These are phyloP conservation scores for Sceloporus tristichus DNA, from an alignment of 2,113 vertebrate species.

Conservation along the genomic window DNA sequence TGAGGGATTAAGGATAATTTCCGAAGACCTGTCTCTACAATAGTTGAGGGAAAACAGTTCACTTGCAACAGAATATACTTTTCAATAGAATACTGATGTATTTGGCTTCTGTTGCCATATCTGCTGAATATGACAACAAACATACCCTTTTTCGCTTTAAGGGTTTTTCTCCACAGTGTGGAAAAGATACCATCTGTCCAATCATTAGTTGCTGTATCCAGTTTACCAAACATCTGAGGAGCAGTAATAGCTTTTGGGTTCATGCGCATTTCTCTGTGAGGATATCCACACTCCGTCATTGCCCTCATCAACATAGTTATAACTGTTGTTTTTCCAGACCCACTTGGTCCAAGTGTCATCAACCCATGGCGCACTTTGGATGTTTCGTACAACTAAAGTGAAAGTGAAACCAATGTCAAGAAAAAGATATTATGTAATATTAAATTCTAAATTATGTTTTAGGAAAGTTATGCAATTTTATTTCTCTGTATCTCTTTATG, in stretches of 20 bases:
- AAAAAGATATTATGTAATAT: background rate
- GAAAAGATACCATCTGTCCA: conserved; percentile 87
- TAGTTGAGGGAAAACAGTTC: background rate
- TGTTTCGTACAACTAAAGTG: conserved; percentile 79
- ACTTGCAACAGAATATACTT: background rate
- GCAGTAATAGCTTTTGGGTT: conserved; percentile 85
- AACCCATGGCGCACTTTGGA: conserved; percentile 81
- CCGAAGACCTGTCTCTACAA: too few species aligned
- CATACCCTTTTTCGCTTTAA: conserved; percentile 82
- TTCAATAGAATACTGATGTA: background rate
- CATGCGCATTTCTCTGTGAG: conserved; percentile 83
- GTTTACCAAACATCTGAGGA: conserved; percentile 82
- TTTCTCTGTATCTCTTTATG: background rate
- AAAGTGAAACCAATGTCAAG: too few species aligned
- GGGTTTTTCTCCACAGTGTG: conserved; percentile 82
- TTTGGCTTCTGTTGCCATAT: background rate
- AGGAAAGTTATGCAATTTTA: background rate
- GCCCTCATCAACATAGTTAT: conserved; percentile 80
- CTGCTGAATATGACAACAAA: fast-evolving
- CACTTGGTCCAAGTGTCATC: conserved; percentile 84
- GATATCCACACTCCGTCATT: conserved; percentile 77
- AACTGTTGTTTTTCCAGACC: conserved; percentile 80
- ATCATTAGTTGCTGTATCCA: conserved; percentile 84
- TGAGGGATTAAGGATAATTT: too few species aligned
- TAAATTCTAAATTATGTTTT: background rate